Base-by-base conservation (phyloP, 2,113 vertebrate genomes). In the Osmerus mordax region DNA sequence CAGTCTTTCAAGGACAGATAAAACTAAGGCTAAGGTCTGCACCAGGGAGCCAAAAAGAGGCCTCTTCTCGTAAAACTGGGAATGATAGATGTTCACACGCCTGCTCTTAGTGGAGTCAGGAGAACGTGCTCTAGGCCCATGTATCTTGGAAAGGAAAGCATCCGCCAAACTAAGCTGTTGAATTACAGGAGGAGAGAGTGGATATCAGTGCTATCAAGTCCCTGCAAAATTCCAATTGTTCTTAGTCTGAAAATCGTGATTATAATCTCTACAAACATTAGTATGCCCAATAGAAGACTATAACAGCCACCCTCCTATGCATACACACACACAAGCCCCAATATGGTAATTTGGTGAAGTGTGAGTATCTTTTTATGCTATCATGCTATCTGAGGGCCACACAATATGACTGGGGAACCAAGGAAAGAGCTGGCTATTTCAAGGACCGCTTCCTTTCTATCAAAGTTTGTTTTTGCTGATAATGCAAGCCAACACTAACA, bases 391-490 rank as follows among this genome's bases (percentile, higher is more conserved):
- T 64, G 73, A 84, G 47, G 87, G 85, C 90, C 91, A 90, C 89
- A 89, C 90, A 91, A 87, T 82, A 84, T 78, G 87, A 51, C 58
- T 75, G 56, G 28, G 65, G 76, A 83, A 72, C 76, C 78, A 78
- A 79, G 59, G 67, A 80, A 82, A 83, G 81, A 82, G 79, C 79
- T 69, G 78, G 87, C 88, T 90, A 90, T 90, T 91, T 90, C 85
- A 83, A 79, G 78, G 85, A 79, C 81, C 85, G 89, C 86, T 89
- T 92, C 89, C 90, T 92, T 87, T 79, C 76, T 82, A 79, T 84
- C 74, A 87, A 75, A 76, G 90, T 92, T 91, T 89, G 75, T 91
- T 92, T 92, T 90, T 74, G 76, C 82, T 77, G 69, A 80, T 83
- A 76, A 80, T 23, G 56, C 65, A 19, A 72, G 88, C 92, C 91